phyloP scores from a whole-genome alignment of 2,888 invertebrate genomes.

The Chymomyza fuscimana region DNA sequence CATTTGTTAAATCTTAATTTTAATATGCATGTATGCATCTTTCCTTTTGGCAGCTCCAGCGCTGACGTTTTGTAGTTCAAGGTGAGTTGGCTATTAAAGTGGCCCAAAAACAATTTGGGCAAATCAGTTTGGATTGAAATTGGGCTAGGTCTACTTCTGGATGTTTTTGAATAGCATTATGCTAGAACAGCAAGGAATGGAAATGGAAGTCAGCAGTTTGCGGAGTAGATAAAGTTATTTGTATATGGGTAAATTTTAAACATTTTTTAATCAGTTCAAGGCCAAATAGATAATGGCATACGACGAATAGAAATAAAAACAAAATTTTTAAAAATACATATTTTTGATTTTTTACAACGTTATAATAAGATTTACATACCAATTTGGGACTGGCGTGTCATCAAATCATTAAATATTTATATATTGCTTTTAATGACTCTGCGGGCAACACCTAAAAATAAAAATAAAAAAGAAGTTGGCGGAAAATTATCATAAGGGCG shows the following conservation, averaged over 20 bases:
- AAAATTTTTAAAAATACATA: slow-evolving; percentile 12
- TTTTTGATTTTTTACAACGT: slow-evolving; percentile 30
- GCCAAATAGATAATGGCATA: slow-evolving; percentile 42
- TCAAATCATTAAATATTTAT: neutral
- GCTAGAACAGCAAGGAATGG: slow-evolving; percentile 22
- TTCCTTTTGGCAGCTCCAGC: slow-evolving; percentile 14
- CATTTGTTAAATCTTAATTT: slow-evolving; percentile 17
- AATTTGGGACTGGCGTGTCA: slow-evolving; percentile 30
- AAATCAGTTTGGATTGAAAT: neutral
- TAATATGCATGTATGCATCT: slow-evolving; percentile 13
- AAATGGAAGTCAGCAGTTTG: neutral
- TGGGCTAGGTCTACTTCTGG: neutral
- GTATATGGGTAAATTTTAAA: neutral
- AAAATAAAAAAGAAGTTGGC: slow-evolving; percentile 14
- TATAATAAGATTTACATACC: slow-evolving; percentile 7
- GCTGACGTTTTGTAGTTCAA: slow-evolving; percentile 68
- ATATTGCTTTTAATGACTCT: slow-evolving; percentile 18
- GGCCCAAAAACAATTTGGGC: neutral
- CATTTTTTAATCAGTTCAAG: slow-evolving; percentile 59
- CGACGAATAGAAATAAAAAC: slow-evolving; percentile 30
- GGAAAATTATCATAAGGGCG: slow-evolving; percentile 29
- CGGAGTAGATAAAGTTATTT: neutral
- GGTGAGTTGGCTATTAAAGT: slow-evolving; percentile 46
- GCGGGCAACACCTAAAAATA: slow-evolving; percentile 8
- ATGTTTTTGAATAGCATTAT: neutral